Base-by-base conservation (phyloP, 2,888 invertebrate genomes). In the Rhagium mordax region DNA sequence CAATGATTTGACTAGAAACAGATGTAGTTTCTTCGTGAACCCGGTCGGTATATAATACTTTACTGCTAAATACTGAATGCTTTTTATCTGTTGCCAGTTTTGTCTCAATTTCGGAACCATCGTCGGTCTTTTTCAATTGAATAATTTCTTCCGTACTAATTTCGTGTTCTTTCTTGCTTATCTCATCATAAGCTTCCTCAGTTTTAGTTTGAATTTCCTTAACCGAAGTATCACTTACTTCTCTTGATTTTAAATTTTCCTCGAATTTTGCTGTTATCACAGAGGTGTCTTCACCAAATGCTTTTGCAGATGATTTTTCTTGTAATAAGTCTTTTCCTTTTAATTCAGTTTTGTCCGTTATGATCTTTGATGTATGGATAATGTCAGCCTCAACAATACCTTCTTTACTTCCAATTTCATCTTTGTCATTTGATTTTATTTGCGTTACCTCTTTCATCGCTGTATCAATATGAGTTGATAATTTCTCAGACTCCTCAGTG, bases 51-150 rank as follows among this genome's bases (percentile, higher is more conserved):
- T 79, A 78, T 5, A 77, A 77, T 3, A 79, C 65, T 47, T 64
- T 74, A 64, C 71, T 81, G 20, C 74, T 79, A 48, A 71, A 64
- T 59, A 59, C 59, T 65, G 61, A 78, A 33, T 75, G 75, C 61
- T 80, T 80, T 77, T 77, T 80, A 24, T 82, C 81, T 16, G 77
- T 60, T 13, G 78, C 71, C 8, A 76, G 79, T 29, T 73, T 77
- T 33, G 83, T 81, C 75, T 80, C 80, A 57, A 79, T 64, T 66
- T 81, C 79, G 1, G 60, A 75, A 7, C 81, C 81, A 71, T 84
- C 85, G 13, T 81, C 82, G 18, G 71, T 73, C 15, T 80, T 74
- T 78, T 80, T 85, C 60, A 75, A 79, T 75, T 83, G 82, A 70
- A 81, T 83, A n/a, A 75, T 80, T 70, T 78, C 74, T 47, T 79